These are phyloP conservation scores for Poecilia gillii DNA, from an alignment of 2,797 vertebrate genomes.

Conservation along the genomic window DNA sequence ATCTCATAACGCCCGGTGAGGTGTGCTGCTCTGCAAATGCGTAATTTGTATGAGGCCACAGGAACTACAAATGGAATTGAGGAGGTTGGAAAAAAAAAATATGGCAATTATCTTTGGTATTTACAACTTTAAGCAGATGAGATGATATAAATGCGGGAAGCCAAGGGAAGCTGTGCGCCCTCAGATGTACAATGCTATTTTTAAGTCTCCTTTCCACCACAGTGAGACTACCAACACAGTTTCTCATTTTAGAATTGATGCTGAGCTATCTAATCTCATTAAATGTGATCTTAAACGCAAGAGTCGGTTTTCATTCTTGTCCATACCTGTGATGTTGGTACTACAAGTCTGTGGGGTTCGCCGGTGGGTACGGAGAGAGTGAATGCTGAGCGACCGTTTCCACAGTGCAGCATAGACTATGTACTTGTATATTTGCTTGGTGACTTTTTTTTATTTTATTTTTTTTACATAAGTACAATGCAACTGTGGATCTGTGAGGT, in stretches of 20 bases:
- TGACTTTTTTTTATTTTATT: not conserved
- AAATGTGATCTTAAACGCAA: not conserved
- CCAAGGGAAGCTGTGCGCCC: not conserved
- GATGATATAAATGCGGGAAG: not conserved
- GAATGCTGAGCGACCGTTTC: not conserved
- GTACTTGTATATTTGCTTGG: not conserved
- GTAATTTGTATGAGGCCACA: not conserved
- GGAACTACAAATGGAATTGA: not conserved
- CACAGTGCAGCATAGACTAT: not conserved
- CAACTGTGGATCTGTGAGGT: not conserved
- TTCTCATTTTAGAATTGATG: not conserved
- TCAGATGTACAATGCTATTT: not conserved
- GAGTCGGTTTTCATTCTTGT: not conserved
- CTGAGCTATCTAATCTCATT: not conserved
- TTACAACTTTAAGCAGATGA: not conserved
- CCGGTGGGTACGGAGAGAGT: not conserved
- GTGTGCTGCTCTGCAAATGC: too few species aligned
- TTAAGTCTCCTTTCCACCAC: not conserved
- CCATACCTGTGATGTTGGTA: not conserved
- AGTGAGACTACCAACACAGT: not conserved
- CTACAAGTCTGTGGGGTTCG: not conserved
- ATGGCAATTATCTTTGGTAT: constrained; percentile 3
- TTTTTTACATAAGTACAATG: not conserved
- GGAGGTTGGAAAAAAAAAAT: constrained; percentile 3
- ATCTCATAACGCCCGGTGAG: not conserved